phyloP scores from a whole-genome alignment of 2,797 vertebrate species.

The Phoebastria nigripes region DNA sequence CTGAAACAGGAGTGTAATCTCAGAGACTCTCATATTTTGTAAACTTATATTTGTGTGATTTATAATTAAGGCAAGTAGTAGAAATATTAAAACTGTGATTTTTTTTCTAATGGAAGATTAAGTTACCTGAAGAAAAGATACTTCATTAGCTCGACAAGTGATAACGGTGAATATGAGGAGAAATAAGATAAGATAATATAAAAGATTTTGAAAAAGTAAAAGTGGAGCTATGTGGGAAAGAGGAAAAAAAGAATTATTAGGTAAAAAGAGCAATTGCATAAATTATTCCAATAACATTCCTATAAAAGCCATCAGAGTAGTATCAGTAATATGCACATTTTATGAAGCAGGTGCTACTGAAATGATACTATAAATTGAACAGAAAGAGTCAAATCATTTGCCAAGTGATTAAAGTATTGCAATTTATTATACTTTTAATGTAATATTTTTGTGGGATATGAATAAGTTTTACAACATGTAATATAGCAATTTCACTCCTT shows the following conservation, averaged over 20 bases:
- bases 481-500: constrained; percentile 48
- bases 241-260: neutral
- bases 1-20: neutral
- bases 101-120: neutral
- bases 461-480: constrained; percentile 58
- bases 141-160: neutral
- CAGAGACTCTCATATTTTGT: neutral
- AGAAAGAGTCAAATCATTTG: constrained; percentile 54
- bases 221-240: neutral
- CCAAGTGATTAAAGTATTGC: constrained; percentile 59
- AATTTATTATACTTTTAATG: constrained; percentile 63
- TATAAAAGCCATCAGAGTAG: constrained; percentile 45
- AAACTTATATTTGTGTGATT: neutral
- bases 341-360: constrained; percentile 48
- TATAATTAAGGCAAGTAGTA: neutral
- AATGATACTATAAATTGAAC: constrained; percentile 54
- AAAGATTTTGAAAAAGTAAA: constrained; percentile 9
- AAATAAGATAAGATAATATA: neutral
- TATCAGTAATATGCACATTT: constrained; percentile 42
- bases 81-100: neutral
- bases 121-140: neutral
- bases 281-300: constrained; percentile 32
- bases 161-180: neutral
- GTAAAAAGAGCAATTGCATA: constrained; percentile 44
- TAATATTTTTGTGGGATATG: constrained; percentile 54